A percentile compares a stretch with the other conserved stretches of the same genome.
These are phyloP conservation scores for Accipiter cooperii DNA, from an alignment of 2,113 vertebrate genomes.

Conservation along the genomic window DNA sequence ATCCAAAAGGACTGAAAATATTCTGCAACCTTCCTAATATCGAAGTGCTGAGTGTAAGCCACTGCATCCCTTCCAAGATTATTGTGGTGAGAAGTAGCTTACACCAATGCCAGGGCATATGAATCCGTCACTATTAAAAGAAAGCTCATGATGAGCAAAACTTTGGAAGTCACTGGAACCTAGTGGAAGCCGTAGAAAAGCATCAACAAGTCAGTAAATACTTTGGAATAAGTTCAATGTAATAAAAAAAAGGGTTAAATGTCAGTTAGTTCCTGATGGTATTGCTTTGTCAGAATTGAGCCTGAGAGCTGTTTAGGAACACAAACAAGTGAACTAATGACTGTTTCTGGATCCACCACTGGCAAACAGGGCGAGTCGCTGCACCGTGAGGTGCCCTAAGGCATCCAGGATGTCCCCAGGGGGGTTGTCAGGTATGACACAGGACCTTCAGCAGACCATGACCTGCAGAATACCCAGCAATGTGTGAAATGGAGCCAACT, in stretches of 20 bases:
- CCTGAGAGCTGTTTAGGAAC: neutral
- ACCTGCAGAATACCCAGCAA: neutral
- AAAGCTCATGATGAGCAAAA: neutral
- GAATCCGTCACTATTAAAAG: neutral
- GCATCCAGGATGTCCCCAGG: neutral
- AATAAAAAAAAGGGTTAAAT: neutral
- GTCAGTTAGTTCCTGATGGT: neutral
- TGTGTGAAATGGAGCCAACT: neutral
- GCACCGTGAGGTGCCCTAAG: neutral
- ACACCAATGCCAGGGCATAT: accelerated
- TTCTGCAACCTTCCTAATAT: neutral
- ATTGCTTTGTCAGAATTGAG: neutral
- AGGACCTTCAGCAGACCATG: neutral
- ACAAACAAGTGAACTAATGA: neutral
- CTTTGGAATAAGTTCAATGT: neutral
- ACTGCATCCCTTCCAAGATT: neutral
- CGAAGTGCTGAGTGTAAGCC: neutral
- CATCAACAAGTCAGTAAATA: neutral
- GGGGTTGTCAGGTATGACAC: neutral
- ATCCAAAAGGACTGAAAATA: neutral
- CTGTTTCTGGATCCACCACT: neutral
- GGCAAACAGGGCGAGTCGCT: accelerated
- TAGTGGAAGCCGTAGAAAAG: neutral
- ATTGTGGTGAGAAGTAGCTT: neutral
- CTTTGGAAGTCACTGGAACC: neutral